Conservation (phyloP, 2,888 invertebrate genomes). For the Drosophila ezoana region DNA sequence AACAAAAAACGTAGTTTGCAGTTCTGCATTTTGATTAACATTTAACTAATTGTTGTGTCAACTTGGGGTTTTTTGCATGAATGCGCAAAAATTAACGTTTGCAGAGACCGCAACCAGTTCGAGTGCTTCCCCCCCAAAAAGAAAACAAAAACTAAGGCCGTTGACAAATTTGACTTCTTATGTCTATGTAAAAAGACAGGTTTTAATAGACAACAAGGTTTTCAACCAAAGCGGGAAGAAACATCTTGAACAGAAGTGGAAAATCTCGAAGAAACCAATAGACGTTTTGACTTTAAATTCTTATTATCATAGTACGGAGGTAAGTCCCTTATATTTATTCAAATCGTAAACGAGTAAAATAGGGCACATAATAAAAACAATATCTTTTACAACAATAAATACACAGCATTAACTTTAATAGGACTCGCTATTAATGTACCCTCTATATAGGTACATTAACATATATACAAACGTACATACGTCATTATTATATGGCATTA, state of each 20-base stretch:
- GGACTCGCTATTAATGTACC: conserved; percentile 51
- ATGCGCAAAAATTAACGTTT: conserved; percentile 57
- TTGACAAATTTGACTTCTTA: conserved; percentile 20
- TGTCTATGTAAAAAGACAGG: conserved; percentile 15
- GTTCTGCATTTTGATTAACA: conserved; percentile 68
- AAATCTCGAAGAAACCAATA: neutral
- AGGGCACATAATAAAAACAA: conserved; percentile 12
- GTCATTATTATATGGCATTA: conserved; percentile 64
- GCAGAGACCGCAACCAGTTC: conserved; percentile 57
- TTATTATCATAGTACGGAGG: neutral
- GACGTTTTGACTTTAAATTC: neutral
- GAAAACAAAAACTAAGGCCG: conserved; percentile 39
- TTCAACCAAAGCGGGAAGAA: conserved; percentile 4
- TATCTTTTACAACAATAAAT: conserved; percentile 63
- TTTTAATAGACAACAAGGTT: conserved; percentile 16
- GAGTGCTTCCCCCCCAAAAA: conserved; percentile 26
- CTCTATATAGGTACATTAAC: conserved; percentile 22
- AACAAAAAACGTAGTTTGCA: conserved; percentile 29
- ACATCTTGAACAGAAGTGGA: neutral
- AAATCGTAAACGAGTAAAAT: conserved; percentile 1
- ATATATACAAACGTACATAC: conserved; percentile 34
- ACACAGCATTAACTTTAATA: conserved; percentile 72
- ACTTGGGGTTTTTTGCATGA: conserved; percentile 47
- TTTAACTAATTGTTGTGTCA: conserved; percentile 68
- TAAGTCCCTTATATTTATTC: conserved; percentile 14